Conservation (phyloP, 2,888 invertebrate genomes). For the Plagodis pulveraria region DNA sequence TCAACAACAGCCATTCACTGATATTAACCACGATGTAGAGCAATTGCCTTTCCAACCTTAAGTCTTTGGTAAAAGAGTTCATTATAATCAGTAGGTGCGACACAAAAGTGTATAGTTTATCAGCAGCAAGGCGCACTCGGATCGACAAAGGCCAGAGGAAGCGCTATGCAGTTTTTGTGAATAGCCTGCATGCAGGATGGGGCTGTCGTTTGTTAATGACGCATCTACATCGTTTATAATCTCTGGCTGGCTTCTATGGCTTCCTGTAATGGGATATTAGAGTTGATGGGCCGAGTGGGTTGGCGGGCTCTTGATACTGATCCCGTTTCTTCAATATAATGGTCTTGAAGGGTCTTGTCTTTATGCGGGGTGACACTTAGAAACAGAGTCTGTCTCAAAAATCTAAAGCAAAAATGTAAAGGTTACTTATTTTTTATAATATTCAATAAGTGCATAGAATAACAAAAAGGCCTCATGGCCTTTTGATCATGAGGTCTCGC, state of each 20-base stretch:
- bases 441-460: too few species aligned
- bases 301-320: slow-evolving; percentile 3
- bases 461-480: too few species aligned
- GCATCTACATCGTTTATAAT: slow-evolving; percentile 3
- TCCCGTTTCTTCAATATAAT: slow-evolving; percentile 1
- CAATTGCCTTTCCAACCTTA: slow-evolving; percentile 1
- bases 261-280: slow-evolving; percentile 17
- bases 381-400: background rate
- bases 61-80: background rate
- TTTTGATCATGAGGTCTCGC: too few species aligned
- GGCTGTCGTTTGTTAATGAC: slow-evolving; percentile 3
- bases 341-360: slow-evolving; percentile 1
- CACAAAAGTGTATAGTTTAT: slow-evolving; percentile 16
- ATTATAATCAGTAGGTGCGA: background rate
- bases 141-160: slow-evolving; percentile 15
- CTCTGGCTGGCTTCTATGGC: slow-evolving; percentile 16
- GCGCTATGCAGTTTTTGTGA: slow-evolving; percentile 18
- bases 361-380: background rate
- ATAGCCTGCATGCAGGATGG: slow-evolving; percentile 6
- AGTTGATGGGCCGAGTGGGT: slow-evolving; percentile 2
- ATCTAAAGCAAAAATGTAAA: background rate
- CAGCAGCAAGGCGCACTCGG: slow-evolving; percentile 7
- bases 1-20: background rate
- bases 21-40: background rate
- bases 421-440: too few species aligned